Evolutionary conservation across 2,113 vertebrate genomes (phyloP).

Genomic region (Himantopus leucocephalus): DNA sequence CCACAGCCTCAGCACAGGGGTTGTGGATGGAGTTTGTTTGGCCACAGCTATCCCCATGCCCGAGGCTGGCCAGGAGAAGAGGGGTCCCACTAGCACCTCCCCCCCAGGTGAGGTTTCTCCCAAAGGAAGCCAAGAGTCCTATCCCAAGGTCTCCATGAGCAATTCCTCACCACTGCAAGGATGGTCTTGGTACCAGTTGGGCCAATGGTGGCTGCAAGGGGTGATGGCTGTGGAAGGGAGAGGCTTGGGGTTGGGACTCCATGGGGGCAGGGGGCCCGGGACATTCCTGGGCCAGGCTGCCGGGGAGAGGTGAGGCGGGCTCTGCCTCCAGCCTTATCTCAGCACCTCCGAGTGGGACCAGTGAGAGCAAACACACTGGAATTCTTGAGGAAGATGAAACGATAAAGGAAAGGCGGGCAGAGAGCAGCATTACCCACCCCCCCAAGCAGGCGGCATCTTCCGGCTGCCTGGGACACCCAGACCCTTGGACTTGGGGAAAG

Average conservation of each 20-base stretch:
- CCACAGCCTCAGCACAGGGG: not conserved
- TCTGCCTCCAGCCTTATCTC: constrained; percentile 65
- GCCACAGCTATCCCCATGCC: not conserved
- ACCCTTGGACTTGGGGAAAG: constrained; percentile 76
- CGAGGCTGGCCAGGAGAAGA: not conserved
- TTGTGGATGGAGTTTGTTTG: not conserved
- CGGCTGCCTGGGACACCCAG: constrained; percentile 64
- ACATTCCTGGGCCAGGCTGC: constrained; percentile 58
- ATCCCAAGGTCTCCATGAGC: not conserved
- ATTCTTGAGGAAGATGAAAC: constrained; percentile 75
- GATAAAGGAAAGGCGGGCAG: constrained; percentile 64
- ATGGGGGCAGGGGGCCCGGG: constrained; percentile 7
- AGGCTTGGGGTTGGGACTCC: not conserved
- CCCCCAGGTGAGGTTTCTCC: not conserved
- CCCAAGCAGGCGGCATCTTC: constrained; percentile 59
- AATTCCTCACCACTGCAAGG: not conserved
- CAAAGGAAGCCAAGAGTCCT: not conserved
- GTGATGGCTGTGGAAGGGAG: not conserved
- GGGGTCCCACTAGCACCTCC: not conserved
- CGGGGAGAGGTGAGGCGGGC: constrained; percentile 30
- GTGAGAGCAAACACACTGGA: constrained; percentile 68
- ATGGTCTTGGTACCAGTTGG: not conserved
- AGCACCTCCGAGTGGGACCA: constrained; percentile 66
- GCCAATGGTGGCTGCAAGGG: not conserved
- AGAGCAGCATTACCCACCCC: constrained; percentile 49